Base-by-base conservation (phyloP, 2,888 invertebrate genomes). In the Neoscelio sp. region DNA sequence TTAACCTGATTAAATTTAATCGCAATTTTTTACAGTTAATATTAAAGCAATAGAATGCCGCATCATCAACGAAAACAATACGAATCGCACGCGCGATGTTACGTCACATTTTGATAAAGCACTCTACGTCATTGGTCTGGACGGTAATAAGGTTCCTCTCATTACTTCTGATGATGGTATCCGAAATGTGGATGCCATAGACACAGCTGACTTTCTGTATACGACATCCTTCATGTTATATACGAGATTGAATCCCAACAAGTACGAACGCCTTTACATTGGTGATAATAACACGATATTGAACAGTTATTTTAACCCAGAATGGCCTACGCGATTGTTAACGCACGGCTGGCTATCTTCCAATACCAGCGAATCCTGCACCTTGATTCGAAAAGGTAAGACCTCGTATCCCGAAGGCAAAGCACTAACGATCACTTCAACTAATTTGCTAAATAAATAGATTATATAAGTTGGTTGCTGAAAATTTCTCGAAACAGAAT, bases 341-440 rank as follows among this genome's bases (percentile, higher is more conserved):
- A 87, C 86, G 12, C 89, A 89, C 30, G 89, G 89, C 20, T 89
- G 88, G 85, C 23, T 82, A 0, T 81, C 80, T 52, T 81, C 84
- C n/a, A 67, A 46, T 4, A 46, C 48, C 0, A 83, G 83, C 28
- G 0, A 8, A 0, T 75, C 85, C 1, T 86, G 87, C 54, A 77
- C 67, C 2, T 10, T 78, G 8, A 44, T 86, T 77, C 84, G 82
- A n/a, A 82, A 88, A 35, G 89, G 88, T 88, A 82, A 78, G 78
- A 65, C 13, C 33, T 10, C 52, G 6, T 20, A 26, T 46, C 50
- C 60, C 10, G n/a, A 15, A 26, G 13, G 48, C 71, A 71, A 62
- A 71, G 62, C 62, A 54, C 62, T 71, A 64, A 54, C 56, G 73
- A 73, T 64, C 54, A 33, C 52, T 42, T 17, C 38, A 5, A 18